Conservation (phyloP, 2,113 vertebrate species). For the Lanius ludovicianus region DNA sequence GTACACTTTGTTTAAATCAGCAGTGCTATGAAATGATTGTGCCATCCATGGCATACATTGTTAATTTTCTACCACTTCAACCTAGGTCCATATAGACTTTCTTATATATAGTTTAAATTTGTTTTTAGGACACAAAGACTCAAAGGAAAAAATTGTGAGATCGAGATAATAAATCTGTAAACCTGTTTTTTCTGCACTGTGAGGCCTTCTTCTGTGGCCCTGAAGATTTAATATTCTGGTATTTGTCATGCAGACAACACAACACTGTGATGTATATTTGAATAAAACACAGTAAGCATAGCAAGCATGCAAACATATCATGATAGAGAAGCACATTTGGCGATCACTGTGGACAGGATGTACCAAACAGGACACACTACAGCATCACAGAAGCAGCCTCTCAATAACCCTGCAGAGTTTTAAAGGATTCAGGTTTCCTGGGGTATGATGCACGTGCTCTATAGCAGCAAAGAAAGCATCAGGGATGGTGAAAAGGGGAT, state of each 20-base stretch:
- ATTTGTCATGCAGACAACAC: constrained; percentile 52
- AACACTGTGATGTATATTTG: not conserved
- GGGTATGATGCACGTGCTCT: not conserved
- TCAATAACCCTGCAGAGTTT: not conserved
- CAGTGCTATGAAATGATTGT: not conserved
- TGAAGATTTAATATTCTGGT: constrained; percentile 17
- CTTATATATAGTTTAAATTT: not conserved
- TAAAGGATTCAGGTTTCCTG: not conserved
- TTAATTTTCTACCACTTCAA: not conserved
- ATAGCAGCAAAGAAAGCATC: not conserved
- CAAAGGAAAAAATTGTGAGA: not conserved
- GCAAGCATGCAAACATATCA: constrained; percentile 31
- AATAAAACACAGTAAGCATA: constrained; percentile 24
- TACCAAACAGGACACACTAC: not conserved
- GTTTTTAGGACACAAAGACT: not conserved
- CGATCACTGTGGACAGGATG: not conserved
- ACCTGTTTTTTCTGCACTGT: not conserved
- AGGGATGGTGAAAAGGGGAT: not conserved
- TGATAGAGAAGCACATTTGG: constrained; percentile 17
- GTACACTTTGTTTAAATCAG: not conserved
- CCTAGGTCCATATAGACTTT: not conserved
- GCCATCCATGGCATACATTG: not conserved
- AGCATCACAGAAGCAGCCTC: not conserved
- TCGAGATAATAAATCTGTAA: not conserved
- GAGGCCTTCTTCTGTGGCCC: not conserved